Base-by-base conservation (phyloP, 2,113 vertebrate genomes). In the Albula glossodonta region DNA sequence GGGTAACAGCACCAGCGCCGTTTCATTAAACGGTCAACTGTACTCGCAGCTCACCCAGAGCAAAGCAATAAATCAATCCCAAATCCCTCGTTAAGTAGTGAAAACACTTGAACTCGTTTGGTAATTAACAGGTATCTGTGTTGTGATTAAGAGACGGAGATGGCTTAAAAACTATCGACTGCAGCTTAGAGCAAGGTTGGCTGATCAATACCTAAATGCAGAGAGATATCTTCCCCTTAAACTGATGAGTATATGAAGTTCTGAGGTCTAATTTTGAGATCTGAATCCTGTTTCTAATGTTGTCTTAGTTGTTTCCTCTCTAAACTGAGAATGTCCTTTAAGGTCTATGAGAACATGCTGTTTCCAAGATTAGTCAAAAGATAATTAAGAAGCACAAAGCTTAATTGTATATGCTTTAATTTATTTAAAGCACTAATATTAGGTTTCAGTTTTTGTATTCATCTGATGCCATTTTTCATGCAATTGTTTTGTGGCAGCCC, bases 121-220 rank as follows among this genome's bases (percentile, higher is more conserved):
- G 93, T 94, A 95, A 96, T 95, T 95, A 95, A 94, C 93, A 93
- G 93, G 90, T 94, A 95, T 94, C 93, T 93, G 91, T 94, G 93
- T 95, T 94, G 92, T 93, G 92, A 94, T 95, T 95, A 95, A 90
- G 91, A 93, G 89, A 93, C 88, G 83, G 91, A 85, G 50, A 88
- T 57, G 91, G 93, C 93, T 96, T 95, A 94, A 90, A 89, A 90
- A 92, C 89, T 91, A 94, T 95, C 92, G 91, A 94, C 90, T 92
- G 94, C 74, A 91, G 92, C 93, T 94, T 94, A 94, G 80, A 88
- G 90, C 90, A 88, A 93, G 93, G 93, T 93, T 91, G 91, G 91
- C 90, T 84, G 86, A 93, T 94, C 83, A 79, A 93, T 92, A 78
- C 86, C 84, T 78, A 90, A 92, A 92, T 84, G 88, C 53, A 83